phyloP scores from a whole-genome alignment of 2,888 invertebrate genomes.

The Dioctria rufipes region DNA sequence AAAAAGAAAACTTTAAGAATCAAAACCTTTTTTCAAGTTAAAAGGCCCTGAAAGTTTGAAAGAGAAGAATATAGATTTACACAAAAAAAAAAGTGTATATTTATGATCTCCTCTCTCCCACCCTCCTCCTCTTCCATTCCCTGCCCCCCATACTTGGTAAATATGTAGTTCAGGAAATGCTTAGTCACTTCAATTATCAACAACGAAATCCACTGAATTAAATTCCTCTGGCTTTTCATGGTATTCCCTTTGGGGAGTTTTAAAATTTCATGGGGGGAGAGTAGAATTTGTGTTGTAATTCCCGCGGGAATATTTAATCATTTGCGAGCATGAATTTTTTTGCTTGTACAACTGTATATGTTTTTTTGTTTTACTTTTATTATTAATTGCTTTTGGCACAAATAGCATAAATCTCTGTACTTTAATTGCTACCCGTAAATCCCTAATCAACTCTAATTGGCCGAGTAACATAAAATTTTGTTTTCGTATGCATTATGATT shows the following conservation, averaged over 20 bases:
- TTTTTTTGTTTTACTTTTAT: background rate
- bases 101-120: too few relatives aligned
- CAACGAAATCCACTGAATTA: background rate
- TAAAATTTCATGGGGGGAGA: background rate
- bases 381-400: background rate
- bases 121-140: too few relatives aligned
- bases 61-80: too few relatives aligned
- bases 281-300: background rate
- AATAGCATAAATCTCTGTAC: background rate
- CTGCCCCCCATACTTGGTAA: too few relatives aligned
- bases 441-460: background rate
- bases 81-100: too few relatives aligned
- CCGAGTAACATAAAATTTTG: background rate
- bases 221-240: background rate
- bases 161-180: background rate
- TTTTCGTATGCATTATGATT: background rate
- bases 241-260: background rate
- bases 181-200: background rate
- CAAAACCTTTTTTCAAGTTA: too few relatives aligned
- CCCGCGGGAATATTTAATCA: background rate
- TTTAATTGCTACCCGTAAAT: background rate
- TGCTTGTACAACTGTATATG: background rate
- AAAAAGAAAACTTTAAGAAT: too few relatives aligned
- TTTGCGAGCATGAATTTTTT: background rate
- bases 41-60: too few relatives aligned